Conservation (phyloP, 1,140 invertebrate species). For the Hylaeus anthracinus region DNA sequence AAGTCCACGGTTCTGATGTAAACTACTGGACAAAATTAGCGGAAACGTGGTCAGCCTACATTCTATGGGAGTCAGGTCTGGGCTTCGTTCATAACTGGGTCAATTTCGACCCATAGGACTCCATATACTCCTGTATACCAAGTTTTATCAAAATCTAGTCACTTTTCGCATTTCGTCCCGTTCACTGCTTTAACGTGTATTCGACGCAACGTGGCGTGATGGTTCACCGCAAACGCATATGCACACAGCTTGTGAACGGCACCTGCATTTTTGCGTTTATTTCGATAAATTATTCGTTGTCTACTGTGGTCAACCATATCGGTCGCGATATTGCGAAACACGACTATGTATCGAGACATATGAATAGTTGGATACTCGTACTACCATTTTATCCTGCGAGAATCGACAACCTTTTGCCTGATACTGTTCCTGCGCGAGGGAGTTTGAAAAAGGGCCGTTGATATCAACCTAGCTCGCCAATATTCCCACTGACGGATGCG, state of each 20-base stretch:
- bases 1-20: too few species aligned
- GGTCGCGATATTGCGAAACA: slow-evolving; percentile 31
- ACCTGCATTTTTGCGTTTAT: neutral
- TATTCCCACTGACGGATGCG: neutral
- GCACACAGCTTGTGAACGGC: neutral
- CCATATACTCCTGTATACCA: too few species aligned
- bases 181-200: neutral
- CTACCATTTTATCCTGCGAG: neutral
- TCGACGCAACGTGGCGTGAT: neutral
- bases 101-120: too few species aligned
- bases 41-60: too few species aligned
- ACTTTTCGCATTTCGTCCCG: too few species aligned
- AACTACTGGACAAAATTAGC: too few species aligned
- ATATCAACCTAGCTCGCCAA: neutral
- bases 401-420: neutral
- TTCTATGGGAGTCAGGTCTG: too few species aligned
- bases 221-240: neutral
- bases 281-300: slow-evolving; percentile 33
- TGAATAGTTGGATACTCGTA: neutral
- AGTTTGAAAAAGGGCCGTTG: neutral
- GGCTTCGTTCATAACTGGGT: too few species aligned
- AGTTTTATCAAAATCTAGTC: too few species aligned
- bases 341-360: neutral
- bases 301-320: neutral
- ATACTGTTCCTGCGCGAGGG: neutral